Percentiles rank a stretch among this genome's conserved stretches.
Evolutionary conservation across 2,797 vertebrate genomes (phyloP).

Genomic region (Rhodeus uyekii): DNA sequence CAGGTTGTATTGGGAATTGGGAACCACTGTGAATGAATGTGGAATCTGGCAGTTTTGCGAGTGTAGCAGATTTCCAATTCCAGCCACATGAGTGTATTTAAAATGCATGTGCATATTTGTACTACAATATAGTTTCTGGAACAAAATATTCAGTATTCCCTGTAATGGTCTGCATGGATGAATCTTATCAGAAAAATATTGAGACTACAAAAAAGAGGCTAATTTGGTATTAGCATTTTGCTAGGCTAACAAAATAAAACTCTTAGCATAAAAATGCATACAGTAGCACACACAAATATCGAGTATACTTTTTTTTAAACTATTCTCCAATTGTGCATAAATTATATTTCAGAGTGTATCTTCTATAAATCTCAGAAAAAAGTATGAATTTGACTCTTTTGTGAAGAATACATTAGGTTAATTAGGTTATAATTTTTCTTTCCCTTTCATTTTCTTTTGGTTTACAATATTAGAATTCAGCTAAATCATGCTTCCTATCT

Average conservation of each 20-base stretch:
- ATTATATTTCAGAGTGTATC: background rate
- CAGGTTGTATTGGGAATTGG: constrained; percentile 63
- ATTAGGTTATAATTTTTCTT: background rate
- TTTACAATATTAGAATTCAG: background rate
- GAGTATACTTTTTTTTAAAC: too few species aligned
- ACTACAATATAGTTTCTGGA: constrained; percentile 5
- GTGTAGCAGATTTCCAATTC: constrained; percentile 43
- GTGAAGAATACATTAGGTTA: background rate
- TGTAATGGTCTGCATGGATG: constrained; percentile 7
- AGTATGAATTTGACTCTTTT: background rate
- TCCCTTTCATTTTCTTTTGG: background rate
- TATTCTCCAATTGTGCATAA: background rate
- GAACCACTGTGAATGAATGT: constrained; percentile 68
- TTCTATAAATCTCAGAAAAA: background rate
- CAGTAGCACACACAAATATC: background rate
- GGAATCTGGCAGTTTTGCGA: constrained; percentile 65
- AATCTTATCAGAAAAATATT: background rate
- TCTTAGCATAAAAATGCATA: background rate
- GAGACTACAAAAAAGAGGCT: background rate
- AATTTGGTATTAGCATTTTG: background rate
- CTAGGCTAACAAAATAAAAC: background rate
- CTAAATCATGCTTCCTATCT: background rate
- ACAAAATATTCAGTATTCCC: constrained; percentile 10
- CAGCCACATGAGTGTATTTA: constrained; percentile 35
- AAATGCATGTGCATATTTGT: constrained; percentile 31